Evolutionary conservation across 2,113 vertebrate genomes (phyloP).

Genomic region (Nothoprocta perdicaria): DNA sequence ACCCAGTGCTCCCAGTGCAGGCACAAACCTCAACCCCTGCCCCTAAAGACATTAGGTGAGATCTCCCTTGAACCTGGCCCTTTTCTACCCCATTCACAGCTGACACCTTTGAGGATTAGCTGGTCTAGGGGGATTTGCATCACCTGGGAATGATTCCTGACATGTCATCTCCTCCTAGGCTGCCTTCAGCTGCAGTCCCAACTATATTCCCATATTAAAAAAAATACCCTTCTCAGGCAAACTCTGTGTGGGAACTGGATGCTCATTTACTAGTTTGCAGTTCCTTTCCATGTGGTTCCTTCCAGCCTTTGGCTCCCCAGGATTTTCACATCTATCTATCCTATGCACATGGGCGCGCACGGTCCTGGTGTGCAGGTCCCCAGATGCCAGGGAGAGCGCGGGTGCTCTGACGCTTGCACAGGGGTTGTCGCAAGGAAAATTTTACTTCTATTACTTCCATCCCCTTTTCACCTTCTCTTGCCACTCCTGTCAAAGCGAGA

Average conservation of each 20-base stretch:
- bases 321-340: not conserved
- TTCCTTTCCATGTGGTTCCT: not conserved
- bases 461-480: not conserved
- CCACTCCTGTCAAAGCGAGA: not conserved
- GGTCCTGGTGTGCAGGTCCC: not conserved
- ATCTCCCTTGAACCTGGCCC: accelerated
- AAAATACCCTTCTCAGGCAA: not conserved
- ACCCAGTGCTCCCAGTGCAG: accelerated
- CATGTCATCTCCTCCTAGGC: not conserved
- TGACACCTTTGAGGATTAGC: not conserved
- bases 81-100: not conserved
- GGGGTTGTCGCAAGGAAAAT: not conserved
- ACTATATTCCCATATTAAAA: not conserved
- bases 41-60: accelerated
- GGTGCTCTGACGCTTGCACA: not conserved
- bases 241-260: not conserved
- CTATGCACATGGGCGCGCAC: no score
- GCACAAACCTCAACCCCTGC: accelerated
- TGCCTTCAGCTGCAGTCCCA: not conserved
- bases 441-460: not conserved
- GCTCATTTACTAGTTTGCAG: not conserved
- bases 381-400: not conserved
- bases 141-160: not conserved
- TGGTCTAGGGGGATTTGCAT: not conserved
- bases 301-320: not conserved